Evolutionary conservation across 2,888 invertebrate genomes (phyloP), one percentile per base, ranked within the genome.

Genomic region (Notocelia uddmanniana): DNA sequence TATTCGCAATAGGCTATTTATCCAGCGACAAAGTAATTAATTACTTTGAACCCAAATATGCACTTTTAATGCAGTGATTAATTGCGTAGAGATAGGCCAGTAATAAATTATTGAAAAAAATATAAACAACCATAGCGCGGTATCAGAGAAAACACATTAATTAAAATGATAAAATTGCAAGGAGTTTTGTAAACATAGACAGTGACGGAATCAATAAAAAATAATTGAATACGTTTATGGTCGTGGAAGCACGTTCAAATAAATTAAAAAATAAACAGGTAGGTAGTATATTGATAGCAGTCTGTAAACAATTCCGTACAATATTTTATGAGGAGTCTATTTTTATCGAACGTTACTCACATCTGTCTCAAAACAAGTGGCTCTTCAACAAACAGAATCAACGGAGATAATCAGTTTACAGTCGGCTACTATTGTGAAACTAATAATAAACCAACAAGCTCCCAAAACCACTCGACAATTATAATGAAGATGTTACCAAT

Each of bases 401-500:
- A 54, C 82, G 74, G 69, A 78, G 77, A 81, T 83, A 75, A 81
- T 85, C 83, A 82, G 78, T 77, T 83, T 82, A 79, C 78, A 80
- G 71, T 75, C 68, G 69, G 71, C 60, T 59, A 60, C 75, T 69
- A 81, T 84, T 84, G 81, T 83, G 69, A 78, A 62, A 78, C 78
- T 78, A 81, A 80, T 78, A 57, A 69, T 31, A 71, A 64, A 69
- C 63, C 63, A 69, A 66, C 68, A 48, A 69, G 54, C 57, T 50
- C 48, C 68, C 68, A 75, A 74, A 79, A 74, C 79, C 81, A 80
- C 81, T 82, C 77, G 78, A 80, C 73, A 66, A 75, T 41, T 73
- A 75, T 89, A 89, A 93, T 93, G 88, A 90, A 92, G 91, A 90
- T 83, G 86, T 92, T 83, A 82, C 81, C 81, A 82, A 88, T 88